Evolutionary conservation across 2,888 invertebrate species (phyloP).

Genomic region (Drosophila merina): DNA sequence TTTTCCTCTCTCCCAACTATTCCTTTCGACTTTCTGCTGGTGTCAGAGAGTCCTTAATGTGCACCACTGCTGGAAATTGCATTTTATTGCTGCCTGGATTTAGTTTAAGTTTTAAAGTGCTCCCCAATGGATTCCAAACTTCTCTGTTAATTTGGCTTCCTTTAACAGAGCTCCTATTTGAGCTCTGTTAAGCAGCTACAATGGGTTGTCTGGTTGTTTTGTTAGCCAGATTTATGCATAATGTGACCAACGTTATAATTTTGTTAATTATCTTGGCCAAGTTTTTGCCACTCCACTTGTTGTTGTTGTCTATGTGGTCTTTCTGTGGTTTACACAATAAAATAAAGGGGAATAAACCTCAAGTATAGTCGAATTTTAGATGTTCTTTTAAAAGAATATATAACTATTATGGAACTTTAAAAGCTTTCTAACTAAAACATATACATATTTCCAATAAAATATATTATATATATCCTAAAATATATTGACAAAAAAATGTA

Average conservation of each 20-base stretch:
- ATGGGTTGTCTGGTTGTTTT: constrained; percentile 9
- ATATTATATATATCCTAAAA: too few species aligned
- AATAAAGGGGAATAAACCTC: background rate
- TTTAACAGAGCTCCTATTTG: background rate
- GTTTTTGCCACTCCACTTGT: constrained; percentile 19
- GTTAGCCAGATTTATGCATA: constrained; percentile 38
- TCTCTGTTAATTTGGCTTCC: constrained; percentile 3
- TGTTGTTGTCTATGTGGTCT: constrained; percentile 13
- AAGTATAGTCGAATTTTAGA: background rate
- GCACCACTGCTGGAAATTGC: constrained; percentile 19
- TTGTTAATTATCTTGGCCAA: constrained; percentile 34
- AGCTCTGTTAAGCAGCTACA: constrained; percentile 20
- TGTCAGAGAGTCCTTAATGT: constrained; percentile 21
- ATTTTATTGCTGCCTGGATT: constrained; percentile 36
- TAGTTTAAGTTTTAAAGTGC: constrained; percentile 24
- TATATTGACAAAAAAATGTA: constrained; percentile 44
- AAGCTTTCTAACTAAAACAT: too few species aligned
- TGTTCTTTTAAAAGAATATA: background rate
- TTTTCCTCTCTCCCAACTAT: constrained; percentile 1
- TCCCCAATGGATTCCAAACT: constrained; percentile 18
- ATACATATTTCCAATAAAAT: too few species aligned
- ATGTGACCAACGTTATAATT: constrained; percentile 35
- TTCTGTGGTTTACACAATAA: constrained; percentile 14
- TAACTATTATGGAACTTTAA: too few species aligned
- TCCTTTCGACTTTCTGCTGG: constrained; percentile 1